Base-by-base conservation (phyloP, 2,113 vertebrate genomes). In the Cairina moschata region DNA sequence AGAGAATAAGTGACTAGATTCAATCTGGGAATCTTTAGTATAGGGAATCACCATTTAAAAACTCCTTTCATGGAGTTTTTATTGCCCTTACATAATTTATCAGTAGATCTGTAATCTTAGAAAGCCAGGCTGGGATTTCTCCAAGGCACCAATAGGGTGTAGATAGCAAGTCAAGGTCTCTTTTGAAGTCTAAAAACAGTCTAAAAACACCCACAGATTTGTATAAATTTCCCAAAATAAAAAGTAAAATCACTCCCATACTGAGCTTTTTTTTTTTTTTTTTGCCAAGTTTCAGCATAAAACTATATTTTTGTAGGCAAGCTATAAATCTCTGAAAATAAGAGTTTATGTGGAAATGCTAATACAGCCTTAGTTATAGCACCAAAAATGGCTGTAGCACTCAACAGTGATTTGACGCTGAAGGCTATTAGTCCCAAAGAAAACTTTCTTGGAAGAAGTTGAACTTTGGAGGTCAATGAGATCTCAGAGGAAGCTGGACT, bases 271-370 rank as follows among this genome's bases (percentile, higher is more conserved):
- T 52, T 48, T 83, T 28, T 63, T 52, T 52, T 28, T 54, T 54
- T 54, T 54, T 54, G 81, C 80, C 90, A 91, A 84, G 56, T 95
- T 97, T 94, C 69, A 95, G 48, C 26, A 82, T 52, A 87, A 85
- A 77, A 89, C 20, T 73, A 1, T 92, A 81, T 87, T 97, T 97
- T 93, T 93, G 81, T 72, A 81, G 91, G 73, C 85, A 88, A 93
- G 34, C 60, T 96, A 72, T 82, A 88, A 88, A 94, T 67, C 84
- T 96, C 79, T 80, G 81, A 88, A 96, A 94, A 81, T 36, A 69
- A 84, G 55, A 77, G 28, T 58, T 83, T 67, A 18, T n/a, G 31
- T 69, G 48, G 82, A 96, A 90, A 59, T 32, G 73, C 73, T 96
- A 87, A 93, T 71, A 58, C 25, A 86, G 67, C 17, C 66, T 83